phyloP scores from a whole-genome alignment of 1,140 invertebrate species.

The Amphibalanus amphitrite region DNA sequence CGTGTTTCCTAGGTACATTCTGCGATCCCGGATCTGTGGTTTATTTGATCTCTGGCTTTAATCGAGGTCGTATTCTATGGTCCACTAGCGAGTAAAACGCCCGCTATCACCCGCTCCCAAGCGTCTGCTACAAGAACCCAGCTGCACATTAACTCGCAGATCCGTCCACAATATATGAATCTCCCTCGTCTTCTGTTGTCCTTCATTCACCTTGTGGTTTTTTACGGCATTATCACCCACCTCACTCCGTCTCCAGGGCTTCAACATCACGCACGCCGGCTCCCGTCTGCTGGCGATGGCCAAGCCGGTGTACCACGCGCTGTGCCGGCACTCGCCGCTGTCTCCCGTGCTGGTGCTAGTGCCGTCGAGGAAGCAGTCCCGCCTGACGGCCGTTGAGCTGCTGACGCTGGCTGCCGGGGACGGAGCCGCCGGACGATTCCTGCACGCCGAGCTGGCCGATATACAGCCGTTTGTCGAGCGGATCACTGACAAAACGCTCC shows the following conservation, averaged over 20 bases:
- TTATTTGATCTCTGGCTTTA: too few species aligned
- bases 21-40: too few species aligned
- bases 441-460: conserved; percentile 68
- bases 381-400: conserved; percentile 85
- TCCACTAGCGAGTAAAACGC: too few species aligned
- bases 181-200: too few species aligned
- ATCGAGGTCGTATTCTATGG: too few species aligned
- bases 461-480: conserved; percentile 72
- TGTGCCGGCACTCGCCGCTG: conserved; percentile 65
- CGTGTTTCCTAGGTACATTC: too few species aligned
- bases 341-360: conserved; percentile 95
- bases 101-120: too few species aligned
- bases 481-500: conserved; percentile 53
- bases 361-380: conserved; percentile 78
- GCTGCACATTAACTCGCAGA: too few species aligned
- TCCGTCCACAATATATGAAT: too few species aligned
- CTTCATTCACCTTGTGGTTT: too few species aligned
- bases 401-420: conserved; percentile 84
- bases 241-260: conserved; percentile 40
- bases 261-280: conserved; percentile 94
- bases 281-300: conserved; percentile 91
- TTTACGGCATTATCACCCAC: too few species aligned
- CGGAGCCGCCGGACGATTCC: conserved; percentile 60
- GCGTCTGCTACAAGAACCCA: too few species aligned
- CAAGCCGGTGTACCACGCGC: conserved; percentile 89